These are phyloP conservation scores for Merodon equestris DNA, from an alignment of 2,888 invertebrate species.

Conservation along the genomic window DNA sequence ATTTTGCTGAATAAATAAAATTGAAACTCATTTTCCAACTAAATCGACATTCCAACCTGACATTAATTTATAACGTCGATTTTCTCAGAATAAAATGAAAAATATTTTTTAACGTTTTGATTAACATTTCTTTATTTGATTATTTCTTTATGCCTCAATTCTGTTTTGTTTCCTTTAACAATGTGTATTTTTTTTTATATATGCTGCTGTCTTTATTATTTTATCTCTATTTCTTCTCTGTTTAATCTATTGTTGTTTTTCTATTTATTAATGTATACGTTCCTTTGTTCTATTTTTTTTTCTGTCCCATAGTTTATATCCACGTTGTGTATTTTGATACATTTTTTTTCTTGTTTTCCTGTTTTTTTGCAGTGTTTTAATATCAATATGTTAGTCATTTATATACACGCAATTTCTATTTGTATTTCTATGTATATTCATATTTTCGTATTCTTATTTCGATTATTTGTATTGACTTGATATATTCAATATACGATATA, in stretches of 20 bases:
- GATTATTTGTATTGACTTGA: constrained; percentile 43
- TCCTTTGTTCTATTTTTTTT: no score
- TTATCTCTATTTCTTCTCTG: constrained; percentile 29
- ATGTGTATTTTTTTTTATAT: neutral
- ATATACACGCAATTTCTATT: constrained; percentile 52
- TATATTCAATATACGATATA: constrained; percentile 22
- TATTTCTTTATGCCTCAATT: constrained; percentile 35
- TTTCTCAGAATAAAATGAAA: constrained; percentile 7
- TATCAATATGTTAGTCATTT: constrained; percentile 6
- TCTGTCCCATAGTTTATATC: no score
- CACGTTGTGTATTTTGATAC: no score
- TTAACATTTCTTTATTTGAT: constrained; percentile 67
- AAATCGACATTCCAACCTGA: no score
- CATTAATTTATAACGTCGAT: no score
- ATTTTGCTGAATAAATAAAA: no score
- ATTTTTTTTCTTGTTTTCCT: no score
- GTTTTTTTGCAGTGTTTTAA: no score
- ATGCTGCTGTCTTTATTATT: neutral
- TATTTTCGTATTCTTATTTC: constrained; percentile 11
- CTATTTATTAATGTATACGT: no score
- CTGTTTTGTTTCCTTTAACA: constrained; percentile 17
- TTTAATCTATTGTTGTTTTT: constrained; percentile 32
- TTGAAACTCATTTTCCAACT: no score
- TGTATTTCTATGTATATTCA: constrained; percentile 18
- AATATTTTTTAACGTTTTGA: constrained; percentile 50